These are phyloP conservation scores for Spea hammondii DNA, from an alignment of 2,797 vertebrate species.

Conservation along the genomic window DNA sequence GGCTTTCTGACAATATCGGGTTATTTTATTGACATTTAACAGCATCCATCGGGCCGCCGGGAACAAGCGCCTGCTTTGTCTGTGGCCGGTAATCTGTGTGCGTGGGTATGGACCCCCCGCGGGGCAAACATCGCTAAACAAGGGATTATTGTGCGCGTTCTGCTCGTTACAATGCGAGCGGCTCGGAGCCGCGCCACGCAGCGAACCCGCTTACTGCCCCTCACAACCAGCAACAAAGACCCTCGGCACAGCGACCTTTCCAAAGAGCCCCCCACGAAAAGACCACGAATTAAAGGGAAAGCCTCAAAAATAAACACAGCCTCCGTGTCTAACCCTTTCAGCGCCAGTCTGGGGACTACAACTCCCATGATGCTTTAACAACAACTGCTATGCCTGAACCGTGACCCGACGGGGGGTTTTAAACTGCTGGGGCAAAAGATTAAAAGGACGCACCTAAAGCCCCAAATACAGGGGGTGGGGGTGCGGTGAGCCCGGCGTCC, in stretches of 20 bases:
- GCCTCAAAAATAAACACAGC: too few relatives aligned
- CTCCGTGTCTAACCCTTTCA: too few relatives aligned
- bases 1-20: constrained; percentile 56
- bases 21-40: constrained; percentile 68
- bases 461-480: too few relatives aligned
- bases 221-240: constrained; percentile 31
- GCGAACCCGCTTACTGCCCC: constrained; percentile 47
- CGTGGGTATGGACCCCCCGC: constrained; percentile 70
- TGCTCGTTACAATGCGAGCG: constrained; percentile 71
- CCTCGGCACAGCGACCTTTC: constrained; percentile 34
- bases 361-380: too few relatives aligned
- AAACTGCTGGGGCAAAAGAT: too few relatives aligned
- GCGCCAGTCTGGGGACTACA: too few relatives aligned
- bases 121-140: constrained; percentile 71
- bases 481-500: too few relatives aligned
- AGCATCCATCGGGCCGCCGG: constrained; percentile 66
- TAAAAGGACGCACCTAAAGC: too few relatives aligned
- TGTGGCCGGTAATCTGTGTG: constrained; percentile 68
- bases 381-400: too few relatives aligned
- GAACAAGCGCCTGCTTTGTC: constrained; percentile 73
- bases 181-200: constrained; percentile 66
- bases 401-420: too few relatives aligned
- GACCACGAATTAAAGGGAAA: too few relatives aligned
- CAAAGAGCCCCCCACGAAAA: constrained; percentile 15
- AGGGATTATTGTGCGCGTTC: constrained; percentile 71